Percentiles rank a stretch among this genome's conserved stretches.
Evolutionary conservation across 2,888 invertebrate species (phyloP).

Genomic region (Caenorhabditis sp.): DNA sequence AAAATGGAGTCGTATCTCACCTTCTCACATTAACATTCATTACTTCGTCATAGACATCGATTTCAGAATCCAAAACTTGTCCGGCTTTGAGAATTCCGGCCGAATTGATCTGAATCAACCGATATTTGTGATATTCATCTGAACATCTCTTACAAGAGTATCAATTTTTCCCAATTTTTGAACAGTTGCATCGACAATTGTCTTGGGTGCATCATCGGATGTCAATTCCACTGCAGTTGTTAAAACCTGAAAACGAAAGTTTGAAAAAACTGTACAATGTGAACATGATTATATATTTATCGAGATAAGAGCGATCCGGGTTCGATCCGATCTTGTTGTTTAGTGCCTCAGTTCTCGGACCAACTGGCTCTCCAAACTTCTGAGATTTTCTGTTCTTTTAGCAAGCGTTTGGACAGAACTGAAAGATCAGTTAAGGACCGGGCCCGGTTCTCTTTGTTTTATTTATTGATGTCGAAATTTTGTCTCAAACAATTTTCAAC

Average conservation of each 20-base stretch:
- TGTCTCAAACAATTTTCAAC: too few relatives aligned
- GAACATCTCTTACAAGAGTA: conserved; percentile 54
- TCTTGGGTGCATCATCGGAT: conserved; percentile 49
- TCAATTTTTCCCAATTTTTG: conserved; percentile 63
- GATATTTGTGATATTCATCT: background rate
- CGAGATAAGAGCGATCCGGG: background rate
- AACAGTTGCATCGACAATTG: conserved; percentile 57
- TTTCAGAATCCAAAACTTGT: conserved; percentile 52
- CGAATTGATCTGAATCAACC: conserved; percentile 55
- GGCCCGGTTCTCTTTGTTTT: too few relatives aligned
- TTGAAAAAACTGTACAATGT: too few relatives aligned
- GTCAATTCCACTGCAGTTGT: conserved; percentile 72
- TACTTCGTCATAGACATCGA: conserved; percentile 82
- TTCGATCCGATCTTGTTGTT: background rate
- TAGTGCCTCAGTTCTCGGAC: too few relatives aligned
- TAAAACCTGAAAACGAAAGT: conserved; percentile 61
- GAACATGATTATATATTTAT: background rate
- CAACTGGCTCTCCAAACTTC: too few relatives aligned
- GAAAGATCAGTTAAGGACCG: too few relatives aligned
- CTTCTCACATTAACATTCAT: conserved; percentile 82
- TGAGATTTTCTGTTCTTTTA: too few relatives aligned
- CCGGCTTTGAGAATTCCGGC: conserved; percentile 67
- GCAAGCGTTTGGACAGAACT: too few relatives aligned
- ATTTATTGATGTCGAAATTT: conserved; percentile 1
- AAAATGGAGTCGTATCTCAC: conserved; percentile 22